Evolutionary conservation across 2,113 vertebrate species (phyloP).

Genomic region (Sisor rabdophorus): DNA sequence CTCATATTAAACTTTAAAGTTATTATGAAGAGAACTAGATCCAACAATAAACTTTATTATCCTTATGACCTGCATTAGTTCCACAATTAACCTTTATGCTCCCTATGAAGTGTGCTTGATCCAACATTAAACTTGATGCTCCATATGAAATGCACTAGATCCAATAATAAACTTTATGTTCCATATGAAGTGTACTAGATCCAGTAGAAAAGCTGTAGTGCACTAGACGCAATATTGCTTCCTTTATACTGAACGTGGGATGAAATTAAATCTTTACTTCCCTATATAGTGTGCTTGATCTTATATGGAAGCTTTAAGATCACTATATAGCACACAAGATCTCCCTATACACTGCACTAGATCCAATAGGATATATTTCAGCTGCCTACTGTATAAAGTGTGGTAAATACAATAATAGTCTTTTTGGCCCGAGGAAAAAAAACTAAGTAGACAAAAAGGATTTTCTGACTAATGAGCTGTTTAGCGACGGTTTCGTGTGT

Average conservation of each 20-base stretch:
- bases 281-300: not conserved
- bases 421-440: not conserved
- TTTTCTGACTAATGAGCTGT: slow-evolving; percentile 53
- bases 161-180: not conserved
- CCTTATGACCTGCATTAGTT: not conserved
- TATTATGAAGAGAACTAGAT: not conserved
- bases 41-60: not conserved
- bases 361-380: not conserved
- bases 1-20: not conserved
- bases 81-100: not conserved
- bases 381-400: too few species aligned
- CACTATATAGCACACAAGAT: not conserved
- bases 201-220: not conserved
- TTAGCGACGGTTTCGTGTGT: slow-evolving; percentile 49
- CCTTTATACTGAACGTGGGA: too few species aligned
- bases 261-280: not conserved
- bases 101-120: not conserved
- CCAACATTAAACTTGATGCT: not conserved
- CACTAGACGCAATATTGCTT: not conserved
- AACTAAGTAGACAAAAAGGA: slow-evolving; percentile 19
- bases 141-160: not conserved
- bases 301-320: not conserved
- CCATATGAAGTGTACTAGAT: not conserved
- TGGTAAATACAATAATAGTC: not conserved
- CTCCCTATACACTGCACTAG: not conserved